Conservation (phyloP, 1,140 invertebrate species). For the Ditylenchus dipsaci region DNA sequence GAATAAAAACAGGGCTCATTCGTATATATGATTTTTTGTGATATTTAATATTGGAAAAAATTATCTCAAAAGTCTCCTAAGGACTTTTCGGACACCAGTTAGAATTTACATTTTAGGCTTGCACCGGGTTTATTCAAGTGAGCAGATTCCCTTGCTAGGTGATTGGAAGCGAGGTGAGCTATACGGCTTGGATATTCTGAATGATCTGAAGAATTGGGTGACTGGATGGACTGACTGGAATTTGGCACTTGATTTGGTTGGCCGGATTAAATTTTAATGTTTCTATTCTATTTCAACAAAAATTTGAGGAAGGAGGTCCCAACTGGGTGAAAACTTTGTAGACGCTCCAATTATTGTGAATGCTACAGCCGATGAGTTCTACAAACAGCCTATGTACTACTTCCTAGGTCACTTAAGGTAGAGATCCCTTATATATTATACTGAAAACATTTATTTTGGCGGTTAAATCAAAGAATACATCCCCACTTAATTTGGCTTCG, state of each 20-base stretch:
- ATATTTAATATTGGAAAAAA: too few species aligned
- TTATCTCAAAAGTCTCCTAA: too few species aligned
- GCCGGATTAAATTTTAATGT: too few species aligned
- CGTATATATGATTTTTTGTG: too few species aligned
- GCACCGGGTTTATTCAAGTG: slow-evolving; percentile 8
- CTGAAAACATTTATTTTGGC: too few species aligned
- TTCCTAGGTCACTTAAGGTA: slow-evolving; percentile 69
- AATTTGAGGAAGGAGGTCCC: slow-evolving; percentile 65
- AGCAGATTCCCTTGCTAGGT: slow-evolving; percentile 26
- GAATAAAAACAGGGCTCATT: too few species aligned
- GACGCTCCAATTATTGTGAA: slow-evolving; percentile 76
- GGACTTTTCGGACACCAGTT: too few species aligned
- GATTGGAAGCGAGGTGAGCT: slow-evolving; percentile 27
- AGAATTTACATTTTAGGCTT: slow-evolving; percentile 15
- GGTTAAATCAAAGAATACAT: too few species aligned
- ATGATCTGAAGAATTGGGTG: slow-evolving; percentile 58
- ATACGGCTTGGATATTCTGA: slow-evolving; percentile 31
- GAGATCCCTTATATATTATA: neutral
- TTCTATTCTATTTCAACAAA: too few species aligned
- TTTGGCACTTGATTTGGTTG: slow-evolving; percentile 69
- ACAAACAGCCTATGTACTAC: slow-evolving; percentile 84
- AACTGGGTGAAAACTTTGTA: slow-evolving; percentile 73
- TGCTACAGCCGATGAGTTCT: slow-evolving; percentile 67
- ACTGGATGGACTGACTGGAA: slow-evolving; percentile 78
- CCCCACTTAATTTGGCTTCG: too few species aligned